Percentiles rank a stretch among this genome's conserved stretches.
Conservation (phyloP, 2,113 vertebrate genomes). For the Leptocoma aspasia region DNA sequence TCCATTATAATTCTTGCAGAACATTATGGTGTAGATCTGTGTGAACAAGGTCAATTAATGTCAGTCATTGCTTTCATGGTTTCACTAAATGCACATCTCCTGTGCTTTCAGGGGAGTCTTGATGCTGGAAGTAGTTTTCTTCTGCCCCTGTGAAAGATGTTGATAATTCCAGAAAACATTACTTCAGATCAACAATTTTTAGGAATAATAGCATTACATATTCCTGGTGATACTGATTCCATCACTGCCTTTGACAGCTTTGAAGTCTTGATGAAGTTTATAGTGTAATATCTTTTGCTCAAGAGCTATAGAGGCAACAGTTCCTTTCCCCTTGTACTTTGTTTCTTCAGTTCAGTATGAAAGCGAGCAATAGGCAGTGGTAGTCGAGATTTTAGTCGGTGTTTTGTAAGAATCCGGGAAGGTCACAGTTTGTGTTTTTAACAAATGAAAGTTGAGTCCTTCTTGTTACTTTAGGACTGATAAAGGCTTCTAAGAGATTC, state of each 20-base stretch:
- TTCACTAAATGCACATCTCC: background rate
- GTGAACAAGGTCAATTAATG: background rate
- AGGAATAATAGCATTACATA: background rate
- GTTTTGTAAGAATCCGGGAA: background rate
- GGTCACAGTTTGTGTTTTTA: background rate
- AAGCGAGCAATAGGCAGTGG: background rate
- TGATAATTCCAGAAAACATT: background rate
- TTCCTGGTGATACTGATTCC: background rate
- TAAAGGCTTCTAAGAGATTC: background rate
- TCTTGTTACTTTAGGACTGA: background rate
- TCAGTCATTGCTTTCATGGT: background rate
- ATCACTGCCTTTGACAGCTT: background rate
- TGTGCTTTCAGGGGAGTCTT: background rate
- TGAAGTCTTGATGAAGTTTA: background rate
- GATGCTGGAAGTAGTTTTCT: background rate
- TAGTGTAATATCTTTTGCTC: background rate
- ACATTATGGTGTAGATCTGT: background rate
- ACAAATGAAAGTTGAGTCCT: background rate
- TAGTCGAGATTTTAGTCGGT: background rate
- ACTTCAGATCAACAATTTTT: background rate
- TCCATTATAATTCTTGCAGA: background rate
- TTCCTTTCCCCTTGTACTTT: background rate
- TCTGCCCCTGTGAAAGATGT: background rate
- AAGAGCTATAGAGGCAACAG: background rate
- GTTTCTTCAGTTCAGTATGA: background rate